These are phyloP conservation scores for Forficula auricularia DNA, from an alignment of 1,140 invertebrate genomes.

Conservation along the genomic window DNA sequence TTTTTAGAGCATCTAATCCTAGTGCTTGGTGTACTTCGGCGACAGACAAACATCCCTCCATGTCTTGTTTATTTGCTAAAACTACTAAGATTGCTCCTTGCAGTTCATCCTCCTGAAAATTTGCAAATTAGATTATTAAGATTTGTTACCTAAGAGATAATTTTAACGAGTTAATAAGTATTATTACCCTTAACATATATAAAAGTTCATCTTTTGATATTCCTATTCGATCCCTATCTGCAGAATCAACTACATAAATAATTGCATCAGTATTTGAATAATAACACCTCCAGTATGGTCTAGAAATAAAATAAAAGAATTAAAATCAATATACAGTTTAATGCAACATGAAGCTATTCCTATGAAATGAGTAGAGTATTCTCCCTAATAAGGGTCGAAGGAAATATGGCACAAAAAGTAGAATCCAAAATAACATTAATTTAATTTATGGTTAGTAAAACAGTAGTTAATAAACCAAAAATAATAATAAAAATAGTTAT, in stretches of 20 bases:
- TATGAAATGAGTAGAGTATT: too few species aligned
- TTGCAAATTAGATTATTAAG: constrained; percentile 5
- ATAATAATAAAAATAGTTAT: too few species aligned
- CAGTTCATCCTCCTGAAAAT: constrained; percentile 81
- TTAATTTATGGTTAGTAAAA: too few species aligned
- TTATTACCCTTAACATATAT: constrained; percentile 77
- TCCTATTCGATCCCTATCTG: constrained; percentile 93
- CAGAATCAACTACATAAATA: constrained; percentile 98
- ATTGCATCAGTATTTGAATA: constrained; percentile 99
- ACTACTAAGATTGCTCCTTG: constrained; percentile 88
- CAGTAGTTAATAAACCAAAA: too few species aligned
- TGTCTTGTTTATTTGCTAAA: constrained; percentile 99
- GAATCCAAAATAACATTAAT: too few species aligned
- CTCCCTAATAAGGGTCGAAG: too few species aligned
- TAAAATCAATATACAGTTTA: too few species aligned
- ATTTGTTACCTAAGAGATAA: neutral
- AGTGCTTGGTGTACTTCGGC: constrained; percentile 93
- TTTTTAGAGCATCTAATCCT: constrained; percentile 84
- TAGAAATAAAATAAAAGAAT: constrained; percentile 33
- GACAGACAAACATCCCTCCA: constrained; percentile 88
- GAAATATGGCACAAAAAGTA: too few species aligned
- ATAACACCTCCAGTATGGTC: constrained; percentile 99
- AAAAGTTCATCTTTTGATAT: constrained; percentile 97
- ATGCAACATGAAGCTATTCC: too few species aligned
- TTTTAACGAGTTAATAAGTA: constrained; percentile 1